phyloP scores from a whole-genome alignment of 2,113 vertebrate genomes.

The Chloropsis hardwickii region DNA sequence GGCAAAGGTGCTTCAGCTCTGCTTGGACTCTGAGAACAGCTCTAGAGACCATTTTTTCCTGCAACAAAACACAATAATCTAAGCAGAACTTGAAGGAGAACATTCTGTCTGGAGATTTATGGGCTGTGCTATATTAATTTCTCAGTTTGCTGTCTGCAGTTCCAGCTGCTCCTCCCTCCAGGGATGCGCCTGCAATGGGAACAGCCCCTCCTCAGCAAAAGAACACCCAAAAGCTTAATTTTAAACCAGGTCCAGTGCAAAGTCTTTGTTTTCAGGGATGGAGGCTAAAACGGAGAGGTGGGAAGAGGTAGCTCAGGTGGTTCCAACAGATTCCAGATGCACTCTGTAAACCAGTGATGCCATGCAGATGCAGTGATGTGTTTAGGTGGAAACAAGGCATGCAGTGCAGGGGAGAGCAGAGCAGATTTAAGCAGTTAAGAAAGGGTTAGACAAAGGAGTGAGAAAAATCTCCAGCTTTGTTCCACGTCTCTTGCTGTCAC shows the following conservation, averaged over 20 bases:
- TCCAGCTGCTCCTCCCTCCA: conserved; percentile 18
- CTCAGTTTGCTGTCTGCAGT: background rate
- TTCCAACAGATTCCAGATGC: conserved; percentile 4
- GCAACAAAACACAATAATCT: background rate
- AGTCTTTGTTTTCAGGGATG: background rate
- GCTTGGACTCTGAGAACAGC: background rate
- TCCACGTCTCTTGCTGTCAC: background rate
- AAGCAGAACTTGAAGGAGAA: background rate
- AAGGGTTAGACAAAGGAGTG: background rate
- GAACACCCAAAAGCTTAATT: background rate
- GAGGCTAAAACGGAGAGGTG: conserved; percentile 49
- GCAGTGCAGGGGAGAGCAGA: background rate
- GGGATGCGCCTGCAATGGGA: background rate
- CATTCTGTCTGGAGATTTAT: background rate
- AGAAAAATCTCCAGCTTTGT: background rate
- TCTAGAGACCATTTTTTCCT: background rate
- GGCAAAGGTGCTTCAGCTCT: background rate
- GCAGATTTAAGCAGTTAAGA: background rate
- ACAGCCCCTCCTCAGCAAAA: background rate
- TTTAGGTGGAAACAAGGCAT: background rate
- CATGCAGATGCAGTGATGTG: conserved; percentile 28
- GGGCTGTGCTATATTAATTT: background rate
- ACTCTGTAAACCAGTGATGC: background rate
- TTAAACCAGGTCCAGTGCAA: background rate
- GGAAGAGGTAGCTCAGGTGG: conserved; percentile 31